phyloP scores from a whole-genome alignment of 1,140 invertebrate genomes.

The Plectrocnemia conspersa region DNA sequence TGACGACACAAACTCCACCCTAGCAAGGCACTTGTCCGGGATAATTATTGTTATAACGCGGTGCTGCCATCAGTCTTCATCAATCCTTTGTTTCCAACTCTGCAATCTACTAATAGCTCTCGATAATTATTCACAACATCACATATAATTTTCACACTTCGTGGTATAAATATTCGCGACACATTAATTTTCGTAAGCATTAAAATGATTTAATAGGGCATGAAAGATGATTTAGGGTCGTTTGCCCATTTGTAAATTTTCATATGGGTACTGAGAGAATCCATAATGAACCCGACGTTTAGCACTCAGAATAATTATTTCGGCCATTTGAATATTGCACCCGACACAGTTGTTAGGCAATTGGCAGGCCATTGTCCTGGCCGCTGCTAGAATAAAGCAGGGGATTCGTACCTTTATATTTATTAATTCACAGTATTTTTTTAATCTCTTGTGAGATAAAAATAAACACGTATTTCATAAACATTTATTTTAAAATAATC shows the following conservation, averaged over 20 bases:
- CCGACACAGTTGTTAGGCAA: constrained; percentile 47
- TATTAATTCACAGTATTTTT: neutral
- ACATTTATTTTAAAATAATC: no score
- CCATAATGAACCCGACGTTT: constrained; percentile 29
- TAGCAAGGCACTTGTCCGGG: constrained; percentile 23
- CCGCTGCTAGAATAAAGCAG: constrained; percentile 17
- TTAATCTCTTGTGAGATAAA: no score
- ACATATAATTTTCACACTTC: no score
- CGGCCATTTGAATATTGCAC: constrained; percentile 53
- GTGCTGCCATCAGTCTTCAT: constrained; percentile 34
- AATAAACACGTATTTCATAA: no score
- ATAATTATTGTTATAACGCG: constrained; percentile 32
- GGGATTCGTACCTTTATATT: constrained; percentile 19
- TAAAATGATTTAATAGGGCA: neutral
- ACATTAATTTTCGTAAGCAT: constrained; percentile 1
- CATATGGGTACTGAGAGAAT: constrained; percentile 16
- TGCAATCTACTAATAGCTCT: constrained; percentile 33
- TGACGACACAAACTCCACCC: constrained; percentile 12
- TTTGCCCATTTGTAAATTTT: neutral
- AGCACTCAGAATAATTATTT: constrained; percentile 53
- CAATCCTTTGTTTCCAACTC: constrained; percentile 34
- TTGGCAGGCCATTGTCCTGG: constrained; percentile 36
- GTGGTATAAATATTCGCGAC: constrained; percentile 11
- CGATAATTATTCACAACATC: no score
- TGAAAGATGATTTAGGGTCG: neutral